Conservation (phyloP, 2,797 vertebrate genomes). For the Aselliscus stoliczkanus region DNA sequence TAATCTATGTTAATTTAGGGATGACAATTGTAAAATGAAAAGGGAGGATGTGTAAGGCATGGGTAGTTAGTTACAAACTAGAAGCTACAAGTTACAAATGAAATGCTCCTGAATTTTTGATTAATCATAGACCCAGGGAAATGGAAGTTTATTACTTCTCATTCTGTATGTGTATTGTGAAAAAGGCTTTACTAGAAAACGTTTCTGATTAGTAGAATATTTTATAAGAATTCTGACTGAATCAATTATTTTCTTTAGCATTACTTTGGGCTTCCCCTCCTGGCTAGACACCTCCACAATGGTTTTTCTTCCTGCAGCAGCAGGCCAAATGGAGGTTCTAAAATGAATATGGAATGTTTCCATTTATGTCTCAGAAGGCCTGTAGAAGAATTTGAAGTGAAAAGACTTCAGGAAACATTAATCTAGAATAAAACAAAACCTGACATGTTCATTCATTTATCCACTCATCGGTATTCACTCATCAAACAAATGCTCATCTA, state of each 20-base stretch:
- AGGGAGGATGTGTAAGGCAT: not conserved
- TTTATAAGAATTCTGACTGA: not conserved
- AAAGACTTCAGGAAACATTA: constrained; percentile 5
- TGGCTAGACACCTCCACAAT: not conserved
- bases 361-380: not conserved
- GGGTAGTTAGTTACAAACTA: not conserved
- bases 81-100: not conserved
- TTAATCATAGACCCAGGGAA: not conserved
- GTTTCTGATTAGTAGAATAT: not conserved
- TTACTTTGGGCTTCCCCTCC: not conserved
- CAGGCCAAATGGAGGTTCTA: not conserved
- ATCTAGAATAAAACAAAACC: not conserved
- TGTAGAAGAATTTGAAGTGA: not conserved
- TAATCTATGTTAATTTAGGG: not conserved
- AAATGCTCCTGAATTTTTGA: not conserved
- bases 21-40: constrained; percentile 20
- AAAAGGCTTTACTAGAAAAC: not conserved
- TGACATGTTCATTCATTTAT: not conserved
- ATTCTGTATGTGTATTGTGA: not conserved
- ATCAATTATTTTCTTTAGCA: not conserved
- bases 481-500: not conserved
- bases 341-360: not conserved
- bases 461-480: not conserved
- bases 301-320: not conserved
- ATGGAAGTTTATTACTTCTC: not conserved